phyloP scores from a whole-genome alignment of 2,888 invertebrate species.

The Pammene fasciana region DNA sequence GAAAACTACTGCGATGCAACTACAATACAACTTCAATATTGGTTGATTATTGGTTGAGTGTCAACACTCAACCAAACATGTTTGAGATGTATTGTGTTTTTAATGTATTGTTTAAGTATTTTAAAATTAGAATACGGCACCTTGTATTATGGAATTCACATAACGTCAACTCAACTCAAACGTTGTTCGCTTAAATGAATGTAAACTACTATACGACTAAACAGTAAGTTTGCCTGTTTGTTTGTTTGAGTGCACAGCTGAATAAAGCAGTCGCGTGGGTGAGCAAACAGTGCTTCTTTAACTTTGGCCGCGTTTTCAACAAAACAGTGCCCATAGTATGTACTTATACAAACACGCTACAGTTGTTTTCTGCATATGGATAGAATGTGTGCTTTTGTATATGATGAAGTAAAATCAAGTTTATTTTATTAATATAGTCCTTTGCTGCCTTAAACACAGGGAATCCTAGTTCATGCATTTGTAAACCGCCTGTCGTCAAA shows the following conservation, averaged over 20 bases:
- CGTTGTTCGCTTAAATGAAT: slow-evolving; percentile 22
- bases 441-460: no score
- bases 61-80: no score
- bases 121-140: no score
- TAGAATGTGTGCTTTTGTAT: background rate
- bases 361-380: slow-evolving; percentile 19
- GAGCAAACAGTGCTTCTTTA: slow-evolving; percentile 37
- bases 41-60: no score
- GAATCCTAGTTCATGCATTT: no score
- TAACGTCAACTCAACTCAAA: slow-evolving; percentile 6
- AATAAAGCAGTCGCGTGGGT: slow-evolving; percentile 33
- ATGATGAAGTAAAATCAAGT: background rate
- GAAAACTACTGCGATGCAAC: no score
- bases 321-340: slow-evolving; percentile 27
- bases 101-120: no score
- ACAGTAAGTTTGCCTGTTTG: slow-evolving; percentile 23
- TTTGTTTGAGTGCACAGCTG: slow-evolving; percentile 35
- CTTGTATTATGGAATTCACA: slow-evolving; percentile 3
- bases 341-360: slow-evolving; percentile 27
- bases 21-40: no score
- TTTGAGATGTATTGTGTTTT: no score
- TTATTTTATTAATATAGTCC: background rate
- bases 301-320: slow-evolving; percentile 33
- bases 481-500: no score
- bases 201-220: slow-evolving; percentile 11